Evolutionary conservation across 2,888 invertebrate genomes (phyloP).

Genomic region (Antitype chi): DNA sequence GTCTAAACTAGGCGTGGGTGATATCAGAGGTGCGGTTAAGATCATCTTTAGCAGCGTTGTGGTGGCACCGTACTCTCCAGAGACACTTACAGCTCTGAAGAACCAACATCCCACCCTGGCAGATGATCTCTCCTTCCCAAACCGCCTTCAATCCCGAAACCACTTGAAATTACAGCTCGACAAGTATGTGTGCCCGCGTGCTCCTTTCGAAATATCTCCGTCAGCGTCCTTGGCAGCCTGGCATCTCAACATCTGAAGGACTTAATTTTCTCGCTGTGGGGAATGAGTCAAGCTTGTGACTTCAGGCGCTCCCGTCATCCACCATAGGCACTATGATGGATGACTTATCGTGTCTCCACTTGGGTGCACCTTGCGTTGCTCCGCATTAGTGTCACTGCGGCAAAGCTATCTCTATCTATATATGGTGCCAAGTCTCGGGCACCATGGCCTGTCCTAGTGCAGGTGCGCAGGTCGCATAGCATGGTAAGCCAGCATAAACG

Average conservation of each 20-base stretch:
- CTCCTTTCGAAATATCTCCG: background rate
- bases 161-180: background rate
- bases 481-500: too few species aligned
- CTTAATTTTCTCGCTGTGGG: too few species aligned
- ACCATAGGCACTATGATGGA: too few species aligned
- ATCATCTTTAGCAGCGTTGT: background rate
- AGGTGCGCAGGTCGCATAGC: too few species aligned
- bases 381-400: too few species aligned
- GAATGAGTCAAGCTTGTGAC: too few species aligned
- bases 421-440: too few species aligned
- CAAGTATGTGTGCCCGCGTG: background rate
- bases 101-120: background rate
- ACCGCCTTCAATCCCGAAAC: background rate
- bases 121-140: background rate
- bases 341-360: too few species aligned
- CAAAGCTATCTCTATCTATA: too few species aligned
- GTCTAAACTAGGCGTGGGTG: background rate
- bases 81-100: background rate
- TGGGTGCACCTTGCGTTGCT: too few species aligned
- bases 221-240: background rate
- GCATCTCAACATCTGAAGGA: background rate
- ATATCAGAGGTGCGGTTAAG: background rate
- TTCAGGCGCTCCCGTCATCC: too few species aligned
- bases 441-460: too few species aligned
- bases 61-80: background rate